Percentiles rank a stretch among this genome's conserved stretches.
phyloP scores from a whole-genome alignment of 1,140 invertebrate genomes.

The Bombus confusus region DNA sequence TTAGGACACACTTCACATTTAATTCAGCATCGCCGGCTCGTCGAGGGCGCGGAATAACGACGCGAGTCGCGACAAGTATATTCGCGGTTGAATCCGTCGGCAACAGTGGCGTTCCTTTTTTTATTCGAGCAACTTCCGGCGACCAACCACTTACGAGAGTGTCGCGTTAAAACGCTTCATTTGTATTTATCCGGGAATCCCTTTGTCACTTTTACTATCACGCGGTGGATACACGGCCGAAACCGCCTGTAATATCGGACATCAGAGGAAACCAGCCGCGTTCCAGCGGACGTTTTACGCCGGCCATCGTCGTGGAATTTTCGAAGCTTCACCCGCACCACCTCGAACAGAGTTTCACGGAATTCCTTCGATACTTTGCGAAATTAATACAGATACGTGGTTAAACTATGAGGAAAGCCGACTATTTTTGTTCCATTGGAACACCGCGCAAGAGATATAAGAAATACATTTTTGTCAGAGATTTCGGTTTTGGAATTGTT shows the following conservation, averaged over 20 bases:
- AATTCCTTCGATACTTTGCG: slow-evolving; percentile 26
- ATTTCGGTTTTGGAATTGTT: neutral
- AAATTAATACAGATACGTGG: slow-evolving; percentile 16
- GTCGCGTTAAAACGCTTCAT: slow-evolving; percentile 31
- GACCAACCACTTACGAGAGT: neutral
- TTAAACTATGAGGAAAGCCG: neutral
- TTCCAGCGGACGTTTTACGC: slow-evolving; percentile 60
- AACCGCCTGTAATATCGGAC: slow-evolving; percentile 52
- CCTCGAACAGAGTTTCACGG: slow-evolving; percentile 53
- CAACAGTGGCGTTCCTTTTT: neutral
- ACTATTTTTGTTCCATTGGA: neutral
- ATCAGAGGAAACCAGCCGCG: slow-evolving; percentile 50
- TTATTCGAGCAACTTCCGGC: slow-evolving; percentile 9
- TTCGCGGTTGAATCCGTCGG: neutral
- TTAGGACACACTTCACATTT: slow-evolving; percentile 40
- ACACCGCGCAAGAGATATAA: neutral
- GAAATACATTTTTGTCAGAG: neutral
- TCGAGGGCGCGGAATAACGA: neutral
- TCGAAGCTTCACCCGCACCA: slow-evolving; percentile 47
- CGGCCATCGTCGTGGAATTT: slow-evolving; percentile 46
- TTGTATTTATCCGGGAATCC: slow-evolving; percentile 55
- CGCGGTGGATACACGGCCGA: slow-evolving; percentile 39
- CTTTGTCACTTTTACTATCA: slow-evolving; percentile 56
- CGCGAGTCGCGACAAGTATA: neutral
- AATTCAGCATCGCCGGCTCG: neutral